These are phyloP conservation scores for Botia almorhae DNA, from an alignment of 2,797 vertebrate species.

Conservation along the genomic window DNA sequence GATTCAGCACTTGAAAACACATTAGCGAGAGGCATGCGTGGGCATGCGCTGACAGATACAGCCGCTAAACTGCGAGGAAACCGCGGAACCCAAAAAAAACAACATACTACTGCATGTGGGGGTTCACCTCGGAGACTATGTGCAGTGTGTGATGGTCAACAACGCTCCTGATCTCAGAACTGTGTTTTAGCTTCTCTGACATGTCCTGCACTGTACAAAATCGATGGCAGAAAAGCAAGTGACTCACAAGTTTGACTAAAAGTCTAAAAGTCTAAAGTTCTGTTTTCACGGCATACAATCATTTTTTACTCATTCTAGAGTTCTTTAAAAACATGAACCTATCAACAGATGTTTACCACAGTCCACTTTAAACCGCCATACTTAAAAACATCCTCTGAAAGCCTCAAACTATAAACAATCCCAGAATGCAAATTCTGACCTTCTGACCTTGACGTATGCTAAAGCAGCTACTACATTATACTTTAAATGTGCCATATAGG, in stretches of 20 bases:
- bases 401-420: conserved; percentile 8
- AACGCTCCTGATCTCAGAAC: not conserved
- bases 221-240: not conserved
- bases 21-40: conserved; percentile 33
- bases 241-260: not conserved
- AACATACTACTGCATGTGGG: conserved; percentile 4
- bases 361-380: not conserved
- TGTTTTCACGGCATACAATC: not conserved
- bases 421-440: conserved; percentile 12
- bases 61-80: not conserved
- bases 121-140: not conserved
- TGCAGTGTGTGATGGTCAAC: not conserved
- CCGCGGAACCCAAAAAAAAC: conserved; percentile 13
- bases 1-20: conserved; percentile 45
- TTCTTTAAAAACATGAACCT: conserved; percentile 17
- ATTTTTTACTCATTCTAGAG: not conserved
- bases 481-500: not conserved
- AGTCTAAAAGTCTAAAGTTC: too few relatives aligned
- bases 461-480: not conserved
- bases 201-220: not conserved
- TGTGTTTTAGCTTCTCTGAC: not conserved
- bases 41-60: conserved; percentile 37
- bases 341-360: not conserved
- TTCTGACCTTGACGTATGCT: not conserved
- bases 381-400: not conserved